Evolutionary conservation across 2,888 invertebrate genomes (phyloP).

Genomic region (Perdita meconis): DNA sequence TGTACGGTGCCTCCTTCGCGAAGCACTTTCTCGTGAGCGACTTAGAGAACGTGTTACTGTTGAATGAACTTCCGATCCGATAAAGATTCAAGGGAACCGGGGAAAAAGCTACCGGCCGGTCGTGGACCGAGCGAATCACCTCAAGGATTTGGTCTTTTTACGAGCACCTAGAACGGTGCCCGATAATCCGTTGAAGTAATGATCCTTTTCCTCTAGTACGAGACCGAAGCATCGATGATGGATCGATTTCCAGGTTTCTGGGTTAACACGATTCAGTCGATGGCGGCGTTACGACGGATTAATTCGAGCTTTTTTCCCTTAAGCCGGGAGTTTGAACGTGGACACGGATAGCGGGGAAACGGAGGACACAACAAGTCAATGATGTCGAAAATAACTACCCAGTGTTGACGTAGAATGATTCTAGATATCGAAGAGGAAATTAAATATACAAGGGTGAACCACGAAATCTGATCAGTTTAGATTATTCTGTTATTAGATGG

Average conservation of each 20-base stretch:
- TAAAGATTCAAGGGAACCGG: constrained; percentile 36
- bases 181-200: constrained; percentile 56
- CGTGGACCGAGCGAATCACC: constrained; percentile 7
- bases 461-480: too few relatives aligned
- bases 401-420: background rate
- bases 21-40: constrained; percentile 44
- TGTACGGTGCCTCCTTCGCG: background rate
- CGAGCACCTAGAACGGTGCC: constrained; percentile 11
- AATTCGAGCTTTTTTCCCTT: constrained; percentile 7
- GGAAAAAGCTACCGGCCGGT: constrained; percentile 37
- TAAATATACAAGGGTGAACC: too few relatives aligned
- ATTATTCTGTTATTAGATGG: too few relatives aligned
- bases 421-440: too few relatives aligned
- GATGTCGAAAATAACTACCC: too few relatives aligned
- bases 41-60: constrained; percentile 52
- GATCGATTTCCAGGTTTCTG: constrained; percentile 13
- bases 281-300: constrained; percentile 20
- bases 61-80: constrained; percentile 59
- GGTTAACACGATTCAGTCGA: constrained; percentile 7
- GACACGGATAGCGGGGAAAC: background rate
- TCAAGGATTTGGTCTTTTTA: constrained; percentile 49
- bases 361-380: background rate
- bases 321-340: background rate
- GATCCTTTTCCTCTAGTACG: constrained; percentile 29
- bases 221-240: constrained; percentile 32